A percentile compares a stretch with the other conserved stretches of the same genome.
These are phyloP conservation scores for Andrena fulva DNA, from an alignment of 2,888 invertebrate genomes.

Conservation along the genomic window DNA sequence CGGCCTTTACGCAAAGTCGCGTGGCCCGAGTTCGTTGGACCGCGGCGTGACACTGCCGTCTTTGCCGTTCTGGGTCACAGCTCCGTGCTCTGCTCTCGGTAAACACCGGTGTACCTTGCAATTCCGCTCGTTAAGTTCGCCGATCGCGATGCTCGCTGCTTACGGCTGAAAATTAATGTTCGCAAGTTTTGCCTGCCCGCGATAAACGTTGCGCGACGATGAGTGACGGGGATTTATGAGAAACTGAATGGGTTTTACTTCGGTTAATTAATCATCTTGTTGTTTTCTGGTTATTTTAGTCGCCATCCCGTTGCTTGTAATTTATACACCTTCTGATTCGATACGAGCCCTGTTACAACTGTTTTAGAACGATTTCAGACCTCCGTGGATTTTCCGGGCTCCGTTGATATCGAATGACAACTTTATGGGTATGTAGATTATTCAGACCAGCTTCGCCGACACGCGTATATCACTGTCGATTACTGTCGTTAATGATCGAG, in stretches of 20 bases:
- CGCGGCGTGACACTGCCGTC: too few relatives aligned
- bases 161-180: neutral
- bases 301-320: too few relatives aligned
- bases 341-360: too few relatives aligned
- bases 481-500: constrained; percentile 44
- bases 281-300: too few relatives aligned
- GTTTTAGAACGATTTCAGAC: too few relatives aligned
- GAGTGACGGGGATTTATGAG: neutral
- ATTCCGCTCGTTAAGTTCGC: neutral
- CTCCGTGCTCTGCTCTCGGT: neutral
- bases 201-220: constrained; percentile 1
- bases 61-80: neutral
- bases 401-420: neutral
- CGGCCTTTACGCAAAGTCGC: constrained; percentile 27
- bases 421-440: constrained; percentile 18
- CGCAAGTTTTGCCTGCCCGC: neutral
- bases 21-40: constrained; percentile 1
- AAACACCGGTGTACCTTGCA: neutral
- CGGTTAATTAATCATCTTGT: too few relatives aligned
- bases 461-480: constrained; percentile 35
- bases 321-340: too few relatives aligned
- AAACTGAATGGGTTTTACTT: too few relatives aligned
- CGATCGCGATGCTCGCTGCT: neutral
- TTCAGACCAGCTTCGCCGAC: neutral
- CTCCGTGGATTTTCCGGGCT: too few relatives aligned